Percentiles rank a stretch among this genome's conserved stretches.
Evolutionary conservation across 2,797 vertebrate species (phyloP).

Genomic region (Stomatorhinus walkeri): DNA sequence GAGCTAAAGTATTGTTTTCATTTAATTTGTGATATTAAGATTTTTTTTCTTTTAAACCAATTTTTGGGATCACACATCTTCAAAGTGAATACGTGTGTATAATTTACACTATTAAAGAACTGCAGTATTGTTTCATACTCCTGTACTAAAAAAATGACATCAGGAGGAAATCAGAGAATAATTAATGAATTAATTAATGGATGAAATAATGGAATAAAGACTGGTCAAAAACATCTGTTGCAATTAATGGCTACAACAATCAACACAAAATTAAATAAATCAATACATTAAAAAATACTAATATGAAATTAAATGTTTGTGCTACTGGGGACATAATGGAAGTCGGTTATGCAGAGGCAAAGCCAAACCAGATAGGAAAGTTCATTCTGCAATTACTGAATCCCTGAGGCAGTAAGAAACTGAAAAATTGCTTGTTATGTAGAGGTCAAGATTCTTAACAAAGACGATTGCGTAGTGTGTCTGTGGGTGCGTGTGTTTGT

Average conservation of each 20-base stretch:
- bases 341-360: not conserved
- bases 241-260: not conserved
- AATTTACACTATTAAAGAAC: not conserved
- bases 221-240: not conserved
- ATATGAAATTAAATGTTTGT: not conserved
- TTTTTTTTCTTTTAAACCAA: not conserved
- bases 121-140: not conserved
- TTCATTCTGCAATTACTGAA: not conserved
- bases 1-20: not conserved
- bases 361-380: not conserved
- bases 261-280: not conserved
- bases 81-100: not conserved
- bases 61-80: not conserved
- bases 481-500: conserved; percentile 47
- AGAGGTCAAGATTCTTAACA: conserved; percentile 8
- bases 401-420: not conserved
- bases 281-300: not conserved
- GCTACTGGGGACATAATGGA: not conserved
- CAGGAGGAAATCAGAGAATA: not conserved
- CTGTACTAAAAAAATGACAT: not conserved
- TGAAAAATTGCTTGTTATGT: conserved; percentile 2
- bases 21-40: not conserved
- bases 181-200: not conserved
- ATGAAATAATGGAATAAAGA: not conserved
- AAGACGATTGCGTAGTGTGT: not conserved